Base-by-base conservation (phyloP, 2,797 vertebrate species). In the Remorina albescens region DNA sequence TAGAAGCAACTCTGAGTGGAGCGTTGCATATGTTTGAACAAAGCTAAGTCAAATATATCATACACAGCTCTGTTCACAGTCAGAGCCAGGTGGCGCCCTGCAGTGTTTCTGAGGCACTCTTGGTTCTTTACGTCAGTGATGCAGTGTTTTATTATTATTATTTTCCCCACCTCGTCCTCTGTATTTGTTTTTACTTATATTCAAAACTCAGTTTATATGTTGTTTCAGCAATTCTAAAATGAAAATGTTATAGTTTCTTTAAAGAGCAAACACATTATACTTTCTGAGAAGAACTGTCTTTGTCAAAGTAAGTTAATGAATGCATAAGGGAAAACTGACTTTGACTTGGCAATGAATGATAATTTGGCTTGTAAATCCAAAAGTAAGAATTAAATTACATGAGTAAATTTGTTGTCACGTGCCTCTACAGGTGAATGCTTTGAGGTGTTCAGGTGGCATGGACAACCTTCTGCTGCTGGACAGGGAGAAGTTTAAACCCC, bases 401-500 rank as follows among this genome's bases (percentile, higher is more conserved):
- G 37, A 63, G 41, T 26, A 2, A 49, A 5, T 18, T 3, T 6
- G 37, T 49, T n/a, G 11, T 51, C 13, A 7, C 10, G 21, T 28
- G 4, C 0, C 6, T 56, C 58, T 62, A 1, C 60, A 99, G 97
- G 96, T 98, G 55, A 95, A 83, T 36, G 96, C 97, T 3, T 82
- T 99, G 88, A 92, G 95, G 32, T 96, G 96, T 69, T 95, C 96
- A 19, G 96, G 97, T 39, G 94, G 96, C 10, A 53, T 92, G 59
- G 95, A 97, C 90, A 96, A 96, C 91, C 96, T 99, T 0, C 74
- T 96, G 25, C 61, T 98, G 7, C 90, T 99, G 92, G 97, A 99
- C 82, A 91, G 94, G 85, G 92, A 96, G 64, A 97, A 95, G 88
- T 94, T 96, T 59, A 97, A 96, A 88, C 88, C 95, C 63, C 81